A percentile compares a stretch with the other conserved stretches of the same genome.
phyloP scores from a whole-genome alignment of 2,888 invertebrate genomes.

The Xanthia togata region DNA sequence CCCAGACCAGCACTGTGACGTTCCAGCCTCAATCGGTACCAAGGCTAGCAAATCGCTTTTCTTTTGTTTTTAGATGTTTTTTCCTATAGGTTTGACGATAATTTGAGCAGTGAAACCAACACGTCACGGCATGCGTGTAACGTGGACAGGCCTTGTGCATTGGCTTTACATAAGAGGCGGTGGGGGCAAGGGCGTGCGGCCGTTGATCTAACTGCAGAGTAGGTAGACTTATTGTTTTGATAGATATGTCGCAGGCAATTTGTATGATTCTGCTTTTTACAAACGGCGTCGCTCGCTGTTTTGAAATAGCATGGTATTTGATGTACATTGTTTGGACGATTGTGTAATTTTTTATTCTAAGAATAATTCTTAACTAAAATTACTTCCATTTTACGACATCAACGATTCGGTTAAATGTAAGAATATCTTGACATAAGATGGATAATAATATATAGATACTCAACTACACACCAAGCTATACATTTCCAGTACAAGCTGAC shows the following conservation, averaged over 20 bases:
- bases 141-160: constrained; percentile 58
- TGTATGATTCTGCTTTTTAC: no score
- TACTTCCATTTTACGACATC: no score
- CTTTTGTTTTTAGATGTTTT: not conserved
- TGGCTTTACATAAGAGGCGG: constrained; percentile 82
- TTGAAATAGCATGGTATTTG: constrained; percentile 2
- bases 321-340: not conserved
- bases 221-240: constrained; percentile 50
- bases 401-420: no score
- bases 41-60: not conserved
- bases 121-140: constrained; percentile 33
- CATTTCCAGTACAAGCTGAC: no score
- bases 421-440: no score
- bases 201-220: constrained; percentile 76
- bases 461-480: no score
- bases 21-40: not conserved
- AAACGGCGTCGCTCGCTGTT: no score
- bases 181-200: constrained; percentile 82
- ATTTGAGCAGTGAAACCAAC: not conserved
- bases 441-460: no score
- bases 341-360: not conserved
- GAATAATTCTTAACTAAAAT: not conserved
- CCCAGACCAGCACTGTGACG: not conserved
- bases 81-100: not conserved
- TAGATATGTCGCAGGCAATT: constrained; percentile 48